phyloP scores from a whole-genome alignment of 2,113 vertebrate genomes.

The Aegotheles bennettii region DNA sequence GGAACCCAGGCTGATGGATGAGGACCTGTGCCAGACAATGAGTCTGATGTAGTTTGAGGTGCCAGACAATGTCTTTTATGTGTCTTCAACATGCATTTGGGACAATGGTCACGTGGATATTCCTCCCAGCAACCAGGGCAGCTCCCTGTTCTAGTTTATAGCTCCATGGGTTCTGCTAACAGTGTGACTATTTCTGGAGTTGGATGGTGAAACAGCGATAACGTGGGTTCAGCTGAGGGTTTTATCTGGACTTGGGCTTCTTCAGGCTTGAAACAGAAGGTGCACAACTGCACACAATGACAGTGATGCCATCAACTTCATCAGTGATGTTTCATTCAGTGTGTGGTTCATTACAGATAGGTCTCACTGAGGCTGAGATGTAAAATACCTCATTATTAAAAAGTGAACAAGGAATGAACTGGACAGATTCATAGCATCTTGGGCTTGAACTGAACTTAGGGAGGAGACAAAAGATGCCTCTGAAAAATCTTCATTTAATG shows the following conservation, averaged over 20 bases:
- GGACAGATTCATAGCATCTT: not conserved
- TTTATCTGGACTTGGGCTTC: not conserved
- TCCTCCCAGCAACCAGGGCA: not conserved
- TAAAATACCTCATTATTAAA: not conserved
- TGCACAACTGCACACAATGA: not conserved
- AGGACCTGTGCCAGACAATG: not conserved
- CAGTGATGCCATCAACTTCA: not conserved
- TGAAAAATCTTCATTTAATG: not conserved
- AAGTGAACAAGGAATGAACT: not conserved
- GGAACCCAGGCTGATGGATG: not conserved
- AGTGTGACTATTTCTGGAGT: not conserved
- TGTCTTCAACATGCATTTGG: not conserved
- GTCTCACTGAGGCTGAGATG: not conserved
- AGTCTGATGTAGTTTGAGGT: not conserved
- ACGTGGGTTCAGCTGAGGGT: not conserved
- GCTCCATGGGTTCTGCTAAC: not conserved
- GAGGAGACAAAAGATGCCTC: not conserved
- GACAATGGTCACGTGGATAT: not conserved
- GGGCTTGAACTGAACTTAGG: not conserved
- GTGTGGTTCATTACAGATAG: not conserved
- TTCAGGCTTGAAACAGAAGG: not conserved
- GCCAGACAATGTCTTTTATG: not conserved
- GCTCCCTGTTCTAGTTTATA: not conserved
- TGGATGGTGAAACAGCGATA: not conserved
- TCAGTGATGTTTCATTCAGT: not conserved